Percentiles rank a stretch among this genome's conserved stretches.
Evolutionary conservation across 2,888 invertebrate genomes (phyloP).

Genomic region (Polyommatus iphigenia): DNA sequence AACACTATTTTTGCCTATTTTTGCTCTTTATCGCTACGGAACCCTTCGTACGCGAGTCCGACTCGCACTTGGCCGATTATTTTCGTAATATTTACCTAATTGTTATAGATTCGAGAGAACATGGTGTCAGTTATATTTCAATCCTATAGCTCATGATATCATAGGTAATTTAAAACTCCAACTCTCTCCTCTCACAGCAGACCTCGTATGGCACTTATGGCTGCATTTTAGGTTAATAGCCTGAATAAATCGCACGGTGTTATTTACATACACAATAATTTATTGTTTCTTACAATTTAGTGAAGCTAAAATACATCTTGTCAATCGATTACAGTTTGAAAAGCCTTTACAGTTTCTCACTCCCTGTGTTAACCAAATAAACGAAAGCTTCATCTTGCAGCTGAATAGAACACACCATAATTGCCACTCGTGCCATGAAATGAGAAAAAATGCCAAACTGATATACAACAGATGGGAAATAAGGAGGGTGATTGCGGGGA

Average conservation of each 20-base stretch:
- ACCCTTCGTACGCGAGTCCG: too few species aligned
- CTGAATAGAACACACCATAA: constrained; percentile 66
- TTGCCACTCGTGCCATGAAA: constrained; percentile 62
- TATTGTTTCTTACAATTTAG: constrained; percentile 81
- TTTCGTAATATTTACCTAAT: too few species aligned
- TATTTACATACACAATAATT: constrained; percentile 81
- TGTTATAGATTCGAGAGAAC: neutral
- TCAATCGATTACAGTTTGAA: constrained; percentile 76
- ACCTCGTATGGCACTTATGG: constrained; percentile 37
- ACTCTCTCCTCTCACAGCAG: neutral
- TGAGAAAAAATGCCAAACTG: constrained; percentile 41
- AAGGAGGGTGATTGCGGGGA: constrained; percentile 62
- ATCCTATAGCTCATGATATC: neutral
- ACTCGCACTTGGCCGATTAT: too few species aligned
- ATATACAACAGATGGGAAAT: constrained; percentile 53
- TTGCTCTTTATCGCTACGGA: too few species aligned
- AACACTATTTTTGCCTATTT: too few species aligned
- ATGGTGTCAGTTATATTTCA: neutral
- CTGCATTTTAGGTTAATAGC: constrained; percentile 54
- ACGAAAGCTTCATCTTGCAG: constrained; percentile 68
- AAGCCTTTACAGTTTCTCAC: constrained; percentile 73
- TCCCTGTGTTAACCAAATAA: constrained; percentile 70
- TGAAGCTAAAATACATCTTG: constrained; percentile 79
- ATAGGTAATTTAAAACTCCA: too few species aligned
- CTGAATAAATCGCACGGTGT: constrained; percentile 75